A percentile compares a stretch with the other conserved stretches of the same genome.
phyloP scores from a whole-genome alignment of 2,113 vertebrate species.

The Callocephalon fimbriatum region DNA sequence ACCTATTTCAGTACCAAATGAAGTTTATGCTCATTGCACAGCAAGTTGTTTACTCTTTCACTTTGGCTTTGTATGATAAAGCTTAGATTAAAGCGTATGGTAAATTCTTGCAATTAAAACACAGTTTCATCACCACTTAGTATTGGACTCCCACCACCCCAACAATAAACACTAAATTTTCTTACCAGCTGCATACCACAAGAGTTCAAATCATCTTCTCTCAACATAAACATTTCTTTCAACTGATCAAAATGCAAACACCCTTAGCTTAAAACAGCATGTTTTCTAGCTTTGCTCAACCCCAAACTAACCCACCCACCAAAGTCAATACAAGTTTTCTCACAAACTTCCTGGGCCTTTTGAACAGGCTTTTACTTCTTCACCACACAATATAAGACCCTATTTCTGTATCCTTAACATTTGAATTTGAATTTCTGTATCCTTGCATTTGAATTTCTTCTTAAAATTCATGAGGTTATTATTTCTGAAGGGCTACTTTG shows the following conservation, averaged over 20 bases:
- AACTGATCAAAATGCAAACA: background rate
- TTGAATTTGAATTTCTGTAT: background rate
- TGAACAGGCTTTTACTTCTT: background rate
- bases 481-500: background rate
- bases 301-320: background rate
- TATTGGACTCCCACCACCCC: background rate
- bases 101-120: background rate
- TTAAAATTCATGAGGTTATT: conserved; percentile 4
- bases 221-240: background rate
- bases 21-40: background rate
- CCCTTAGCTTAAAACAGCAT: rapidly evolving
- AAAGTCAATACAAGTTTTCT: background rate
- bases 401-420: background rate
- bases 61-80: background rate
- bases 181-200: background rate
- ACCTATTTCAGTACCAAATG: background rate
- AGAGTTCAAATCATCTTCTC: background rate
- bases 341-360: background rate
- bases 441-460: background rate
- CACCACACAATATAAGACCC: background rate
- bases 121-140: background rate
- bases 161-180: background rate
- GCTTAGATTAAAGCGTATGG: background rate
- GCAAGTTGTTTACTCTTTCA: background rate
- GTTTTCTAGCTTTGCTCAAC: background rate